phyloP scores from a whole-genome alignment of 30 jellyfish, hydroid and myxozoan genomes.

The Turritopsis rubra region DNA sequence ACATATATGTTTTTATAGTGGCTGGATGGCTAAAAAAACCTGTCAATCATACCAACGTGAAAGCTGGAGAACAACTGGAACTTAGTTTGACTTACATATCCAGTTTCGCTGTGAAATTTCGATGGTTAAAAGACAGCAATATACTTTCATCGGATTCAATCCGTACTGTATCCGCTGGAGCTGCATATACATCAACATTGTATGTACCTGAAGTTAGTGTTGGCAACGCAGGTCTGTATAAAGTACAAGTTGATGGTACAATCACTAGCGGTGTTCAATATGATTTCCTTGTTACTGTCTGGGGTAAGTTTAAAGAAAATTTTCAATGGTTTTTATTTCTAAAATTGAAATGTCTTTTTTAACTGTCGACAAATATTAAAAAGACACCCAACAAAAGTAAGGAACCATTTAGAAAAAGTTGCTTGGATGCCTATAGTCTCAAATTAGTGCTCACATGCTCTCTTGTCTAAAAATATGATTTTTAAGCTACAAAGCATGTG shows the following conservation, averaged over 20 bases:
- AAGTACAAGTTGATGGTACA: conserved; percentile 15
- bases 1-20: background rate
- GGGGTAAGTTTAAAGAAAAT: conserved; percentile 11
- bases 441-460: no score
- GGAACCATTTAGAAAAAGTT: no score
- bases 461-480: no score
- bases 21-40: conserved; percentile 28
- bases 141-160: background rate
- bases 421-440: no score
- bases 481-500: no score
- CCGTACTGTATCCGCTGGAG: conserved; percentile 9
- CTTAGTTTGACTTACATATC: conserved; percentile 1
- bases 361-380: background rate
- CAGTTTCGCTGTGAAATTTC: background rate
- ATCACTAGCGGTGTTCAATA: conserved; percentile 8
- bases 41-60: background rate
- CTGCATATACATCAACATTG: conserved; percentile 21
- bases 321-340: background rate
- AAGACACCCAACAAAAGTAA: background rate
- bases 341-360: background rate
- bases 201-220: conserved; percentile 1
- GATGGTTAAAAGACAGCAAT: conserved; percentile 25
- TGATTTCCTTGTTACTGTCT: conserved; percentile 3
- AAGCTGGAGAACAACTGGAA: background rate
- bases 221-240: conserved; percentile 29